A percentile compares a stretch with the other conserved stretches of the same genome.
Evolutionary conservation across 1,140 invertebrate genomes (phyloP).

Genomic region (Panulirus ornatus): DNA sequence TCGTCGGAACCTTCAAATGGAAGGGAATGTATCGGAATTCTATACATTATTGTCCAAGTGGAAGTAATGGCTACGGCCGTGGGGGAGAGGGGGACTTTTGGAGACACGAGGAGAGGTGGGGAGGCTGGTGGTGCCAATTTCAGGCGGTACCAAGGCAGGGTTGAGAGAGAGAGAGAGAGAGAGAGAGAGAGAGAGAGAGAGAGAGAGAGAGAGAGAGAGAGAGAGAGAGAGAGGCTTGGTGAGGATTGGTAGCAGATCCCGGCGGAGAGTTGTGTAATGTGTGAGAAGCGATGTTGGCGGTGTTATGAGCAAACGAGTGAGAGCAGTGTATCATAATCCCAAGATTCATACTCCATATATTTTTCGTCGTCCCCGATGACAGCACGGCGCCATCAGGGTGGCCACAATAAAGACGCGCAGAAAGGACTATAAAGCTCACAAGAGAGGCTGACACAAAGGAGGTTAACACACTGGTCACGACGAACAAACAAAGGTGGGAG

Average conservation of each 20-base stretch:
- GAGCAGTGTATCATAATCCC: neutral
- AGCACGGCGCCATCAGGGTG: too few species aligned
- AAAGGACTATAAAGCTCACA: neutral
- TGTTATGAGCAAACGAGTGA: neutral
- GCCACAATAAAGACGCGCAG: neutral
- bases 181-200: conserved; percentile 1
- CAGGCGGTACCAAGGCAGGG: too few species aligned
- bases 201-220: conserved; percentile 5
- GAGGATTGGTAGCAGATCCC: neutral
- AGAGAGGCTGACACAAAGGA: neutral
- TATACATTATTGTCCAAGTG: too few species aligned
- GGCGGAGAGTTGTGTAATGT: neutral
- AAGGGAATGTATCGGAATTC: too few species aligned
- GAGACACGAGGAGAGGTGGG: too few species aligned
- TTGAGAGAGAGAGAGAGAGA: neutral
- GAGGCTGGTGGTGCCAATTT: too few species aligned
- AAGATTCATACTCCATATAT: neutral
- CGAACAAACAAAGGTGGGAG: neutral
- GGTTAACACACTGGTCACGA: neutral
- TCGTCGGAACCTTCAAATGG: too few species aligned
- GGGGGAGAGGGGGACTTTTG: too few species aligned
- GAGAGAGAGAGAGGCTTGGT: neutral
- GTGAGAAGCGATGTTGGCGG: neutral
- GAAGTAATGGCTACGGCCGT: too few species aligned
- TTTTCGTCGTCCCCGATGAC: too few species aligned